Evolutionary conservation across 2,888 invertebrate genomes (phyloP).

Genomic region (Ophraella communa): DNA sequence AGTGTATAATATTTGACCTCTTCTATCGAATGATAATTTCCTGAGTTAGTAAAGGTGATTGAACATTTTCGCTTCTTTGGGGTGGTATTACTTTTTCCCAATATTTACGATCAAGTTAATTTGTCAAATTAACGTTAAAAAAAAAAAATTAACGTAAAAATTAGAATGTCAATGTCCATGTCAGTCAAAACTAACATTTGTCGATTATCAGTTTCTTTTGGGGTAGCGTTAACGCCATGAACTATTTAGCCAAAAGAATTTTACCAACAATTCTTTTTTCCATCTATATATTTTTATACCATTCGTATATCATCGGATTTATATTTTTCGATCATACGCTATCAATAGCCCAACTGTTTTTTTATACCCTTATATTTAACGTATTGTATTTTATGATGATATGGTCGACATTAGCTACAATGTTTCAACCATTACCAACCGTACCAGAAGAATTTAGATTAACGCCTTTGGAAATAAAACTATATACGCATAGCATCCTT

Average conservation of each 20-base stretch:
- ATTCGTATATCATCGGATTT: conserved; percentile 14
- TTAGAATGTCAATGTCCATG: no score
- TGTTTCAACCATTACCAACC: conserved; percentile 5
- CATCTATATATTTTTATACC: conserved; percentile 9
- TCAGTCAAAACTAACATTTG: neutral
- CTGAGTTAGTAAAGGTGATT: no score
- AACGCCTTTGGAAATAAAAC: conserved; percentile 13
- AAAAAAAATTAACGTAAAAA: no score
- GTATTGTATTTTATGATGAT: conserved; percentile 16
- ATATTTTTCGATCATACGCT: neutral
- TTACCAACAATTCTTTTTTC: conserved; percentile 4
- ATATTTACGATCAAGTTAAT: no score
- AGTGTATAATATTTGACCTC: no score
- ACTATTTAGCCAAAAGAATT: conserved; percentile 2
- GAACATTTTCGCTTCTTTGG: no score
- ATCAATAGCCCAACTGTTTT: neutral
- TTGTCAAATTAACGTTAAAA: no score
- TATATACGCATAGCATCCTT: neutral
- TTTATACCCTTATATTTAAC: conserved; percentile 3
- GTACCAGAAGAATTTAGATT: conserved; percentile 10
- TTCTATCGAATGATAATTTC: no score
- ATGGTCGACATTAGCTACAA: conserved; percentile 14
- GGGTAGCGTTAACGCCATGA: neutral
- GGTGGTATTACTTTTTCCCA: no score
- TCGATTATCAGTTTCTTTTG: neutral